phyloP scores from a whole-genome alignment of 2,888 invertebrate species.

The Pegoplata infirma region DNA sequence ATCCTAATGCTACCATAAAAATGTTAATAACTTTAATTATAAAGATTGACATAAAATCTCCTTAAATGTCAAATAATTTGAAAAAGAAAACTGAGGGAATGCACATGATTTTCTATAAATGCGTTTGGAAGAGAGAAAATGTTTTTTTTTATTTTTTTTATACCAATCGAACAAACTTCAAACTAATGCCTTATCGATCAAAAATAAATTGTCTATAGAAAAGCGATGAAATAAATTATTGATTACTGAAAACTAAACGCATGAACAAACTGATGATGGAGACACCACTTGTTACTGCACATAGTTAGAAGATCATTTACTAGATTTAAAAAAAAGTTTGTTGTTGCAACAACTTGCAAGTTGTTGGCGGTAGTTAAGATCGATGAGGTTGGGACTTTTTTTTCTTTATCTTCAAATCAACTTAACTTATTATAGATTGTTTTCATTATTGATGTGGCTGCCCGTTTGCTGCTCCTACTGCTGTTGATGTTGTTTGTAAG shows the following conservation, averaged over 20 bases:
- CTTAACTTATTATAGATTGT: constrained; percentile 35
- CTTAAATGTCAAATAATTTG: constrained; percentile 50
- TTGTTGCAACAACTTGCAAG: too few relatives aligned
- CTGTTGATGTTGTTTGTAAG: constrained; percentile 37
- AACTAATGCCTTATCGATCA: constrained; percentile 33
- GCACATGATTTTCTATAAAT: neutral
- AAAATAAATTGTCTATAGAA: constrained; percentile 18
- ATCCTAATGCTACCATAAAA: constrained; percentile 46
- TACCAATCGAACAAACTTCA: constrained; percentile 12
- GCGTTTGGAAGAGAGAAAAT: too few relatives aligned
- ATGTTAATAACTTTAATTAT: constrained; percentile 61
- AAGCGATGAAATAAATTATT: constrained; percentile 58
- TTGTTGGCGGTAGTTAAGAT: constrained; percentile 53
- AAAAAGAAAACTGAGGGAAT: neutral
- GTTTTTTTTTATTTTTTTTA: too few relatives aligned
- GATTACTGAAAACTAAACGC: constrained; percentile 9
- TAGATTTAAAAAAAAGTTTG: neutral
- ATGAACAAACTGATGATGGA: neutral
- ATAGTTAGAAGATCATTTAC: constrained; percentile 22
- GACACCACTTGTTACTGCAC: neutral
- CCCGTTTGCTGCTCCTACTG: too few relatives aligned
- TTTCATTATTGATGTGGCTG: constrained; percentile 5
- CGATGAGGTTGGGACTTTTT: constrained; percentile 38
- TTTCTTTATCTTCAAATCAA: constrained; percentile 19
- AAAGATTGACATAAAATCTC: constrained; percentile 57